phyloP scores from a whole-genome alignment of 2,797 vertebrate species.

The Mastacembelus armatus region DNA sequence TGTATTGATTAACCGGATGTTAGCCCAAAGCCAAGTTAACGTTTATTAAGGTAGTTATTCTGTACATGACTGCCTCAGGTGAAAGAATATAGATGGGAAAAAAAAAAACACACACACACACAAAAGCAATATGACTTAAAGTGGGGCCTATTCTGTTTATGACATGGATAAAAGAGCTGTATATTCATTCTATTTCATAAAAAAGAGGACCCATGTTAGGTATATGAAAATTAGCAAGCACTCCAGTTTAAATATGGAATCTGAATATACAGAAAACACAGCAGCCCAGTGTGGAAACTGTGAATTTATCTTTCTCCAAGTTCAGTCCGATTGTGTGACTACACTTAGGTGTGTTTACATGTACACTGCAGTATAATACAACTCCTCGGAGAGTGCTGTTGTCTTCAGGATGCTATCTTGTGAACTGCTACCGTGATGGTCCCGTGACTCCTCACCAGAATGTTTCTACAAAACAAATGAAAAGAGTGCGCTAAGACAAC shows the following conservation, averaged over 20 bases:
- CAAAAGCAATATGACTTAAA: background rate
- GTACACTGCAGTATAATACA: slow-evolving; percentile 43
- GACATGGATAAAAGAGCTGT: background rate
- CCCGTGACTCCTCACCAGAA: slow-evolving; percentile 94
- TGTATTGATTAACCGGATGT: slow-evolving; percentile 19
- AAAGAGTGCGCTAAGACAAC: background rate
- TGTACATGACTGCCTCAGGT: too few species aligned
- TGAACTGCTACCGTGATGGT: slow-evolving; percentile 94
- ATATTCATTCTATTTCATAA: background rate
- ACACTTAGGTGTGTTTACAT: slow-evolving; percentile 3
- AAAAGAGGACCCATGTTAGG: background rate
- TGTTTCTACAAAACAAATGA: slow-evolving; percentile 84
- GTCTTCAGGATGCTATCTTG: slow-evolving; percentile 91
- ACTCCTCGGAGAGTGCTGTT: background rate
- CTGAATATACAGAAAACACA: slow-evolving; percentile 14
- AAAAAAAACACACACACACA: background rate
- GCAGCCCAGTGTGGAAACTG: slow-evolving; percentile 4
- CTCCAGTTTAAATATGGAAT: slow-evolving; percentile 9
- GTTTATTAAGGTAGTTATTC: slow-evolving; percentile 74
- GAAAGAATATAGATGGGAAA: background rate
- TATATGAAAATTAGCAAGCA: too few species aligned
- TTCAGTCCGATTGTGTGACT: background rate
- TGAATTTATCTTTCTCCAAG: slow-evolving; percentile 1
- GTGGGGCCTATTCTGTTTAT: background rate
- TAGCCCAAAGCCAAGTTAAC: too few species aligned